Evolutionary conservation across 2,888 invertebrate species (phyloP), one percentile per base, ranked within the genome.

Genomic region (Desoria tigrina): DNA sequence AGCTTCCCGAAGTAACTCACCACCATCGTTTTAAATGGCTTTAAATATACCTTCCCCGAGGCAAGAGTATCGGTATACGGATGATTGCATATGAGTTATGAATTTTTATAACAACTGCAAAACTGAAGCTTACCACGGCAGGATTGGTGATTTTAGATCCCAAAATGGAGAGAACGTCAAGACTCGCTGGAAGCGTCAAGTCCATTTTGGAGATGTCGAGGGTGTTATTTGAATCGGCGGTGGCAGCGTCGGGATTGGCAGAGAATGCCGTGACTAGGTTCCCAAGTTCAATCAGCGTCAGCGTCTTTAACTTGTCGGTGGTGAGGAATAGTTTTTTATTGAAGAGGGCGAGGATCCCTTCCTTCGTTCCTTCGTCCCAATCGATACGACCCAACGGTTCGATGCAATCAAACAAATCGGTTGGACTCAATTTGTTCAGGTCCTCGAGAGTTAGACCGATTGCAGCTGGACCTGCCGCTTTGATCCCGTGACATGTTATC

Each of bases 401-500:
- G 39, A 76, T 54, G 51, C 76, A 76, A 37, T 76, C 72, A 37
- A 70, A 73, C 14, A 75, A 50, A 23, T 76, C 73, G 0, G 26
- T 54, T 23, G 57, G 32, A 1, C 45, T 32, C 27, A 75, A 68
- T 42, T 67, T 66, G 6, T 68, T 54, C 14, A 76, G 24, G 24
- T 76, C 76, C n/a, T 69, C 71, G 1, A 73, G 56, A 1, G 68
- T 61, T 37, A 74, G 57, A 1, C 75, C 76, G 11, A 74, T 63
- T 0, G 74, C 74, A 21, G 76, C 72, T 9, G 59, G 42, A 9
- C 74, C 74, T 11, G 76, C 73, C 9, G 73, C 53, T 64, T 71
- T 75, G 1, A 76, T 66, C 11, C 74, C 76, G 51, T 70, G 63
- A 39, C 76, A 76, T n/a, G 74, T 72, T n/a, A 76, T 67, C 76